Conservation (phyloP, 92 coral and sea anemone genomes). For the Phymanthus crucifer region DNA sequence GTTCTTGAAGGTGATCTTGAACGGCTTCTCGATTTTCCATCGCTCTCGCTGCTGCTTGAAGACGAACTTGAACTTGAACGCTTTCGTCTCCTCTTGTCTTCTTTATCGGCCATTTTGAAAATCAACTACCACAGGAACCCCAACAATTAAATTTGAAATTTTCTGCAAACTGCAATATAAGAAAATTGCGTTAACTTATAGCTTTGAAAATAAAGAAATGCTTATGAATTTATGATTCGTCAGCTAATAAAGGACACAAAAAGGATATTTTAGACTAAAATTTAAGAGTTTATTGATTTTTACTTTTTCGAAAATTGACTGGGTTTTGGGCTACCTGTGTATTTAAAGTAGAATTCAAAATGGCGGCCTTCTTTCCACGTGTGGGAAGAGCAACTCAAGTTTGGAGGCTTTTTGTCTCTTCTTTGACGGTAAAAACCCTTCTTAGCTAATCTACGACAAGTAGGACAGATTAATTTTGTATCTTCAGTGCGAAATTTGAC, state of each 20-base stretch:
- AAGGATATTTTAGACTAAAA: background rate
- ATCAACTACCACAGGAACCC: conserved; percentile 8
- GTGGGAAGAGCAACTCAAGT: conserved; percentile 13
- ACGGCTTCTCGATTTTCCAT: background rate
- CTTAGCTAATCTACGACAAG: background rate
- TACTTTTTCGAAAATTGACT: no score
- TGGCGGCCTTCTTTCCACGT: conserved; percentile 76
- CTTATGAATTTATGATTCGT: no score
- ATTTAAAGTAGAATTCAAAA: conserved; percentile 20
- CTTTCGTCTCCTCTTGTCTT: background rate
- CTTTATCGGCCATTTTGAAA: background rate
- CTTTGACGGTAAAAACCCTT: background rate
- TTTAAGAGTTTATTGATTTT: no score
- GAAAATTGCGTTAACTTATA: no score
- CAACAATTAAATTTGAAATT: conserved; percentile 14
- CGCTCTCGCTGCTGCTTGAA: background rate
- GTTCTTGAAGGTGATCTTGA: background rate
- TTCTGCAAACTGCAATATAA: no score
- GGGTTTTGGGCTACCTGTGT: conserved; percentile 24
- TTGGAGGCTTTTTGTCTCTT: conserved; percentile 22
- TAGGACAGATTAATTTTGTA: background rate
- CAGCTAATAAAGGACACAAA: background rate
- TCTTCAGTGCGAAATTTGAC: background rate
- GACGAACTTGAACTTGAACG: background rate
- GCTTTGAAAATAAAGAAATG: background rate